These are phyloP conservation scores for Drosophila tsacasi DNA, from an alignment of 1,140 invertebrate genomes.

Conservation along the genomic window DNA sequence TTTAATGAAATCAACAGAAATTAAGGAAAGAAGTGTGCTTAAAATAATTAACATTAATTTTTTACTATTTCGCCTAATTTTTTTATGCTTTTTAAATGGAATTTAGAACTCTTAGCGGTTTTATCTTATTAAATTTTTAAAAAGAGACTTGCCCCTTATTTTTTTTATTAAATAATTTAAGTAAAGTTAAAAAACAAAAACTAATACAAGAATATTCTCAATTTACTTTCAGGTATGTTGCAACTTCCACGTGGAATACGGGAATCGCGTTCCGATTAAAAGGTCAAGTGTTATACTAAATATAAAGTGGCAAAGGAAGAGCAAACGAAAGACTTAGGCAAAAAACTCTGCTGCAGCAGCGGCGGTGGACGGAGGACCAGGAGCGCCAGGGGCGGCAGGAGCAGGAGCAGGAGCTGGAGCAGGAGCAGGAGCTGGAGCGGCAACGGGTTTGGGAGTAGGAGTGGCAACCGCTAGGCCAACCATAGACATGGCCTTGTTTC, in stretches of 20 bases:
- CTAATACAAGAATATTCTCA: conserved; percentile 9
- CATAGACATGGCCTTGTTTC: conserved; percentile 77
- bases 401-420: neutral
- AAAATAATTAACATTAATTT: too few relatives aligned
- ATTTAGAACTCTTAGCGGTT: too few relatives aligned
- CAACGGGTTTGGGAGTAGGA: neutral
- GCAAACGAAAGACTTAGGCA: conserved; percentile 81
- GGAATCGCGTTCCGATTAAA: conserved; percentile 3
- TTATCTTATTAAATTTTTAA: too few relatives aligned
- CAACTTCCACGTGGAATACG: conserved; percentile 23
- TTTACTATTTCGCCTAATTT: too few relatives aligned
- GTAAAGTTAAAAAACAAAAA: neutral
- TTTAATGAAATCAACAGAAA: too few relatives aligned
- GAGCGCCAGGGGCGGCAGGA: conserved; percentile 16
- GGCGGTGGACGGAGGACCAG: conserved; percentile 28
- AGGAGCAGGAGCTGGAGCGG: neutral
- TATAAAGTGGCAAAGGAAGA: neutral
- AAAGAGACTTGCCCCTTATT: too few relatives aligned
- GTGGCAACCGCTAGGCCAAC: neutral
- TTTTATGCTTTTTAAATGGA: too few relatives aligned
- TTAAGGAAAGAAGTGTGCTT: too few relatives aligned
- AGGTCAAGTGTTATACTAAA: neutral
- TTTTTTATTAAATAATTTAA: too few relatives aligned
- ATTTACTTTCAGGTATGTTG: conserved; percentile 71
- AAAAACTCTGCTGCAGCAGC: conserved; percentile 58